Conservation (phyloP, 2,888 invertebrate genomes). For the Eristalinus aeneus region DNA sequence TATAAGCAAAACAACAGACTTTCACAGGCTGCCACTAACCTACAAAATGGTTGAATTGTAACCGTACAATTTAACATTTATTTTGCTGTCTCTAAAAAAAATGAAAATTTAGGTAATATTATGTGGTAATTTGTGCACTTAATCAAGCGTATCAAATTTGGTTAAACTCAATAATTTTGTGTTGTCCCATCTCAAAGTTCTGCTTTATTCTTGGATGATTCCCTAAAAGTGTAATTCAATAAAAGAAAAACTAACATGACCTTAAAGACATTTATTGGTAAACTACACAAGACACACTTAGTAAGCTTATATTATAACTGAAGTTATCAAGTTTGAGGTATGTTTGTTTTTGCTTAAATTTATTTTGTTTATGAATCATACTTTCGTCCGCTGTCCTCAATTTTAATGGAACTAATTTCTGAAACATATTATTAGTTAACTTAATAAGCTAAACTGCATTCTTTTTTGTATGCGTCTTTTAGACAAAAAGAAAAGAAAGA, state of each 20-base stretch:
- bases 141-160: slow-evolving; percentile 4
- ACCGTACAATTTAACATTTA: slow-evolving; percentile 46
- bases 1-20: slow-evolving; percentile 64
- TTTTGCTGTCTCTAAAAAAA: slow-evolving; percentile 56
- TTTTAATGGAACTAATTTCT: no score
- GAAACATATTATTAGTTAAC: no score
- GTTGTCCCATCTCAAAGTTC: slow-evolving; percentile 6
- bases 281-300: slow-evolving; percentile 36
- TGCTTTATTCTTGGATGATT: slow-evolving; percentile 42
- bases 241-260: background rate
- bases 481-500: no score
- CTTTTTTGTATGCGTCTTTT: no score
- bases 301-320: slow-evolving; percentile 53
- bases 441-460: no score
- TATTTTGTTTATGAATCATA: no score
- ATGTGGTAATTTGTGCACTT: slow-evolving; percentile 31
- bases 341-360: background rate
- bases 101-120: slow-evolving; percentile 19
- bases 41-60: slow-evolving; percentile 34
- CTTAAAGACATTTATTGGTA: slow-evolving; percentile 20
- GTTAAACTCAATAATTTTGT: slow-evolving; percentile 39
- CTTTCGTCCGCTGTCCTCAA: no score
- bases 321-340: slow-evolving; percentile 27
- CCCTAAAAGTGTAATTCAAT: background rate
- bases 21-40: slow-evolving; percentile 20